A percentile compares a stretch with the other conserved stretches of the same genome.
These are phyloP conservation scores for Halichoeres trimaculatus DNA, from an alignment of 2,113 vertebrate genomes.

Conservation along the genomic window DNA sequence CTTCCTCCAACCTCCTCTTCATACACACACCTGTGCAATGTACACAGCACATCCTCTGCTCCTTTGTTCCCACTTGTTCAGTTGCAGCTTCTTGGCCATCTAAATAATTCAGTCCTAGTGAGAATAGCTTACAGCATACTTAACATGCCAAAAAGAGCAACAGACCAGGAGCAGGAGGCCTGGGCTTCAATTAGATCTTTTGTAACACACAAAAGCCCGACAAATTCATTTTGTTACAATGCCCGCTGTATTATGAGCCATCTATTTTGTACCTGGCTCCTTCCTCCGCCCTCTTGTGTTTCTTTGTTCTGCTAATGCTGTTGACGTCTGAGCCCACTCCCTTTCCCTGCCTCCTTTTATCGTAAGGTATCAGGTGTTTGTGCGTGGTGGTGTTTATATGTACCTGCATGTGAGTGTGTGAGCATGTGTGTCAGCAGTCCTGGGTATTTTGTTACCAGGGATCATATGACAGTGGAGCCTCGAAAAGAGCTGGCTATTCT, in stretches of 20 bases:
- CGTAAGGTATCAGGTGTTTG: conserved; percentile 68
- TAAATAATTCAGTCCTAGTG: conserved; percentile 92
- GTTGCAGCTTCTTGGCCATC: conserved; percentile 71
- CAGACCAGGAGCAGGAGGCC: conserved; percentile 85
- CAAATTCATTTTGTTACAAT: conserved; percentile 85
- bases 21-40: conserved; percentile 46
- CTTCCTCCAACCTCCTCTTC: background rate
- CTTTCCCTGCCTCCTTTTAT: conserved; percentile 76
- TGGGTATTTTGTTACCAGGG: conserved; percentile 85
- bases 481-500: conserved; percentile 82
- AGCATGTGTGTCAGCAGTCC: conserved; percentile 30
- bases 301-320: conserved; percentile 61
- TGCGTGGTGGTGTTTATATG: conserved; percentile 4
- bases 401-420: conserved; percentile 20
- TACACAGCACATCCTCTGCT: conserved; percentile 15
- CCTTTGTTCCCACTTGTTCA: conserved; percentile 63
- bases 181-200: conserved; percentile 92
- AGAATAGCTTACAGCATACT: conserved; percentile 91
- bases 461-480: conserved; percentile 88
- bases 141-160: conserved; percentile 88
- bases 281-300: conserved; percentile 38
- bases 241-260: conserved; percentile 80
- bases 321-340: conserved; percentile 72
- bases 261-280: conserved; percentile 80
- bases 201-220: conserved; percentile 89